Evolutionary conservation across 2,888 invertebrate species (phyloP), one percentile per base, ranked within the genome.

Genomic region (Microctonus aethiopoides): DNA sequence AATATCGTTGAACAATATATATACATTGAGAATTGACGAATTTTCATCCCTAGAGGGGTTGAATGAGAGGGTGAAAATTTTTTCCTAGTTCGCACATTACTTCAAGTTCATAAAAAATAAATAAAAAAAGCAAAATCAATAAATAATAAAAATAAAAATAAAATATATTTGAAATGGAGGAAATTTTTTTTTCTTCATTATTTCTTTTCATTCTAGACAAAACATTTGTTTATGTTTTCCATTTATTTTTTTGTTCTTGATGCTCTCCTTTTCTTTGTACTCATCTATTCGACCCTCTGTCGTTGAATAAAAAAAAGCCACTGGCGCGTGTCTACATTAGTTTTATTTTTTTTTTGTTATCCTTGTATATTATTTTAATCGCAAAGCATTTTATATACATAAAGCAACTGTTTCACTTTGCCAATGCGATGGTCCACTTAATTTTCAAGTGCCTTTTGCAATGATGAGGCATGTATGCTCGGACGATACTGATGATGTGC

Each of bases 391-490:
- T 41, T 26, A 46, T 46, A n/a, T 46, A 46, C 4, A 46, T 20
- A 46, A 16, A 54, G 65, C 56, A 65, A 65, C 65, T 65, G 65
- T 65, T 65, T 65, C 65, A 65, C 65, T 54, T 46, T 46, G 46
- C 46, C 16, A 46, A 46, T 65, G 34, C 61, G 72, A 72, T 79
- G 83, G 78, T 81, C 79, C 85, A 82, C 83, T 85, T 83, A 76
- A 76, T 80, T 79, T 72, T 83, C 76, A 77, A 86, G 85, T 81
- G 81, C 67, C 72, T 67, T 66, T 11, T 13, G 34, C 41, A 20
- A 41, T 32, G 54, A 59, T 59, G 39, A 65, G 16, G 4, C 46
- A 7, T 46, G 5, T 16, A 46, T 7, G 16, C 20, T 46, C 6
- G 46, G 46, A 63, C 22, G 54, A 34, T 52, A 24, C 51, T 61